Percentiles rank a stretch among this genome's conserved stretches.
These are phyloP conservation scores for Nerophis ophidion DNA, from an alignment of 2,113 vertebrate genomes.

Conservation along the genomic window DNA sequence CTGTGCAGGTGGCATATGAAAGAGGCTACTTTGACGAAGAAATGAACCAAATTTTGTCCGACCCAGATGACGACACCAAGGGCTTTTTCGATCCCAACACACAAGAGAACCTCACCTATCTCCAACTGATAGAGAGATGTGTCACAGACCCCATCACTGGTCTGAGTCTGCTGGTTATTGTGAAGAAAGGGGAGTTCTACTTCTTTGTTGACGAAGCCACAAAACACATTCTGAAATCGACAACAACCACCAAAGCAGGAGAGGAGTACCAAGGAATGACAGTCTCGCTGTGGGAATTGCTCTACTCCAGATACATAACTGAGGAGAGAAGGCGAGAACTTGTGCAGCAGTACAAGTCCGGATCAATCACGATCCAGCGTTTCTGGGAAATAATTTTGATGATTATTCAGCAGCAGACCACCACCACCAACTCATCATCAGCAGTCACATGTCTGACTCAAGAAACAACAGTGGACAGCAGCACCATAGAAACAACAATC, in stretches of 20 bases:
- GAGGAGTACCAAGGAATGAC: constrained; percentile 70
- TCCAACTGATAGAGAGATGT: constrained; percentile 69
- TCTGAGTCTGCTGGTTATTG: constrained; percentile 66
- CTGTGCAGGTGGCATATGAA: constrained; percentile 75
- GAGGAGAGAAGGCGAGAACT: constrained; percentile 66
- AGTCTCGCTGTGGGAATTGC: constrained; percentile 73
- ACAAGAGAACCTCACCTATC: constrained; percentile 74
- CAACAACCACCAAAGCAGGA: constrained; percentile 53
- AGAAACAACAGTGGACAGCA: constrained; percentile 58
- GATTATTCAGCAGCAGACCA: constrained; percentile 30
- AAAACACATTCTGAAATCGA: constrained; percentile 48
- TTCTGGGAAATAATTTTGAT: constrained; percentile 60
- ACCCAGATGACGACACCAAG: constrained; percentile 67
- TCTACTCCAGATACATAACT: constrained; percentile 72
- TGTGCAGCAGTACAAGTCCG: constrained; percentile 57
- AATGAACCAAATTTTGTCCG: constrained; percentile 72
- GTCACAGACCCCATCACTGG: constrained; percentile 54
- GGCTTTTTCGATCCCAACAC: constrained; percentile 72
- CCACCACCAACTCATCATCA: constrained; percentile 8
- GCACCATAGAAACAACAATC: constrained; percentile 70
- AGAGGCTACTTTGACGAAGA: constrained; percentile 77
- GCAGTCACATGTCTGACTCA: neutral
- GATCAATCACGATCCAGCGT: constrained; percentile 52
- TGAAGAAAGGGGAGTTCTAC: constrained; percentile 63
- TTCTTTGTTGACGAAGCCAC: constrained; percentile 53